Percentiles rank a stretch among this genome's conserved stretches.
phyloP scores from a whole-genome alignment of 2,797 vertebrate species.

The Sebastes baramenuke region DNA sequence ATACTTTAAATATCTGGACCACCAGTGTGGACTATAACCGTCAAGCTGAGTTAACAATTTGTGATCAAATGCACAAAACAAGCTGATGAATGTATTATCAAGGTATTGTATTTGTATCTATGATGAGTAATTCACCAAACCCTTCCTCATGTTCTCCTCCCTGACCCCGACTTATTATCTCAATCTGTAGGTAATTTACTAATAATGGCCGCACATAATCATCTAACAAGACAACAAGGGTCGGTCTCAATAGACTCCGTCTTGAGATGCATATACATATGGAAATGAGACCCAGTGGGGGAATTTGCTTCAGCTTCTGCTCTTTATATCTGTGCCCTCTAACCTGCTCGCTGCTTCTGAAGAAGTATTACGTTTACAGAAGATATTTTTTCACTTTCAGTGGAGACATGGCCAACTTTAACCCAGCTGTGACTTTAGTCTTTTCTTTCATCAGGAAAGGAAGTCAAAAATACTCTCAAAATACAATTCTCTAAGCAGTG shows the following conservation, averaged over 20 bases:
- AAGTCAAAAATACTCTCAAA: background rate
- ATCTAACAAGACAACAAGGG: constrained; percentile 54
- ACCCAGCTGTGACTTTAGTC: background rate
- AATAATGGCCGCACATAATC: constrained; percentile 31
- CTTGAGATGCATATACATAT: constrained; percentile 52
- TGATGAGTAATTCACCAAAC: constrained; percentile 1
- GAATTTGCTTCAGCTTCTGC: constrained; percentile 28
- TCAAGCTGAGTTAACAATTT: background rate
- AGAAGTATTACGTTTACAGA: background rate
- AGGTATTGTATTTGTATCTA: constrained; percentile 6
- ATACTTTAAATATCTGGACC: constrained; percentile 14
- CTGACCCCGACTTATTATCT: constrained; percentile 30
- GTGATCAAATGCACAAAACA: background rate
- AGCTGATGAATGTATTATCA: background rate
- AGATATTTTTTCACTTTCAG: background rate
- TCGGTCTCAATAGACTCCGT: constrained; percentile 63
- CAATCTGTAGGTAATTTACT: constrained; percentile 34
- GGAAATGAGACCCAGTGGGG: constrained; percentile 60
- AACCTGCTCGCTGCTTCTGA: background rate
- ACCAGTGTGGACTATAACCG: background rate
- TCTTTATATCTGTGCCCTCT: background rate
- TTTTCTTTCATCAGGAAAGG: background rate
- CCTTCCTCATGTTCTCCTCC: background rate
- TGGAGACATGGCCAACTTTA: background rate
- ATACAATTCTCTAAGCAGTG: background rate